Evolutionary conservation across 2,797 vertebrate genomes (phyloP).

Genomic region (Myotis daubentonii): DNA sequence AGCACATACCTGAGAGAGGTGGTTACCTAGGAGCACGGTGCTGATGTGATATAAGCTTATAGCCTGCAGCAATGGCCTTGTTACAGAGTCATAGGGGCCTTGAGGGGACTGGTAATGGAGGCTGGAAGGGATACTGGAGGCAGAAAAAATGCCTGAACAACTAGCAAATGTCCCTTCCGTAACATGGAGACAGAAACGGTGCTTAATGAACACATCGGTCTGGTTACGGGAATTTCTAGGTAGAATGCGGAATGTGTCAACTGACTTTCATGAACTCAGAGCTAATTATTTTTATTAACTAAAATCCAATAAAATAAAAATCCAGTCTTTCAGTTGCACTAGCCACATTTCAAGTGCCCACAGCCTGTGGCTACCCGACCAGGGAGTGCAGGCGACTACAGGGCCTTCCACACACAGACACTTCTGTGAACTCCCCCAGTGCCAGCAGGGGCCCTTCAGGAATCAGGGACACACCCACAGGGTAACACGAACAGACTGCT

Average conservation of each 20-base stretch:
- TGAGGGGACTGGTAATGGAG: background rate
- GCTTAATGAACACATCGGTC: background rate
- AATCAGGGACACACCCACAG: background rate
- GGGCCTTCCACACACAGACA: background rate
- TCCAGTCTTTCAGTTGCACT: too few species aligned
- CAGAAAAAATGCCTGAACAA: background rate
- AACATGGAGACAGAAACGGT: background rate
- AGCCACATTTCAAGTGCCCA: too few species aligned
- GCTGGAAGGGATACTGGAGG: background rate
- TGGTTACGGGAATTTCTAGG: background rate
- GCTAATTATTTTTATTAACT: conserved; percentile 32
- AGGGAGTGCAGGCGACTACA: background rate
- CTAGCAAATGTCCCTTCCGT: background rate
- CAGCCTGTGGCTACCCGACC: background rate
- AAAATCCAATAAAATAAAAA: background rate
- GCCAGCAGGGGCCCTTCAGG: background rate
- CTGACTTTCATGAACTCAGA: background rate
- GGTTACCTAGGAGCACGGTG: background rate
- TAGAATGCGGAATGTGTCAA: background rate
- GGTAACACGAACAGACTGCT: background rate
- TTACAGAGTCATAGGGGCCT: background rate
- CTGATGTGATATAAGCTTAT: background rate
- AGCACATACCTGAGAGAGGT: background rate
- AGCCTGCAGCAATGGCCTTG: background rate
- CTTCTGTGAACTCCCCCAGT: background rate